Evolutionary conservation across 2,113 vertebrate species (phyloP).

Genomic region (Pterocles orientalis): DNA sequence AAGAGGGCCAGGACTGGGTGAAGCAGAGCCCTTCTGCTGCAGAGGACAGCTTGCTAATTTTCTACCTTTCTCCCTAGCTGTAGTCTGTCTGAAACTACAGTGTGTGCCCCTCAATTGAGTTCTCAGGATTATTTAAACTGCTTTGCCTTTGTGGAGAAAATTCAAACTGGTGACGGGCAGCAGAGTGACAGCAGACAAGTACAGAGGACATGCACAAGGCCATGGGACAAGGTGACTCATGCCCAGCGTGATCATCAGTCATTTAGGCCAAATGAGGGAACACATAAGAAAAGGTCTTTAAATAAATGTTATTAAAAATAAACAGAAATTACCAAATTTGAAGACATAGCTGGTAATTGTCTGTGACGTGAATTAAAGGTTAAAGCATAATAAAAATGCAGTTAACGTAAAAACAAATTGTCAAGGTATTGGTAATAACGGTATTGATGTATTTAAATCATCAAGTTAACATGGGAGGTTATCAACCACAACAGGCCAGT

Average conservation of each 20-base stretch:
- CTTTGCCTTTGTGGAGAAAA: background rate
- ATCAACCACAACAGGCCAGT: too few relatives aligned
- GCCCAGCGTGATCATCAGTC: background rate
- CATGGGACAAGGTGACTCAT: accelerated
- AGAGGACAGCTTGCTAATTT: background rate
- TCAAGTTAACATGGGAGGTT: background rate
- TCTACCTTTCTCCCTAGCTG: background rate
- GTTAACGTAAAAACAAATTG: background rate
- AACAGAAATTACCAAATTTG: background rate
- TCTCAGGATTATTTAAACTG: background rate
- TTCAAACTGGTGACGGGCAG: background rate
- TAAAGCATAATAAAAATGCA: background rate
- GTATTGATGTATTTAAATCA: background rate
- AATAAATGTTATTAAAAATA: background rate
- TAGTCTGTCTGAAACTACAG: background rate
- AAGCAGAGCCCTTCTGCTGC: background rate
- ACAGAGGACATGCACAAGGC: background rate
- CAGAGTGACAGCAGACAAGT: background rate
- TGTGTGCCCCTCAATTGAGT: background rate
- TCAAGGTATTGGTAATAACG: background rate
- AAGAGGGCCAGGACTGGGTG: background rate
- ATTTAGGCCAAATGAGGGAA: background rate
- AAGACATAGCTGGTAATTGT: background rate
- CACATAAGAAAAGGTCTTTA: background rate
- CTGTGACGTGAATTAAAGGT: background rate